Conservation (phyloP, 2,113 vertebrate genomes). For the Cyanoderma ruficeps region DNA sequence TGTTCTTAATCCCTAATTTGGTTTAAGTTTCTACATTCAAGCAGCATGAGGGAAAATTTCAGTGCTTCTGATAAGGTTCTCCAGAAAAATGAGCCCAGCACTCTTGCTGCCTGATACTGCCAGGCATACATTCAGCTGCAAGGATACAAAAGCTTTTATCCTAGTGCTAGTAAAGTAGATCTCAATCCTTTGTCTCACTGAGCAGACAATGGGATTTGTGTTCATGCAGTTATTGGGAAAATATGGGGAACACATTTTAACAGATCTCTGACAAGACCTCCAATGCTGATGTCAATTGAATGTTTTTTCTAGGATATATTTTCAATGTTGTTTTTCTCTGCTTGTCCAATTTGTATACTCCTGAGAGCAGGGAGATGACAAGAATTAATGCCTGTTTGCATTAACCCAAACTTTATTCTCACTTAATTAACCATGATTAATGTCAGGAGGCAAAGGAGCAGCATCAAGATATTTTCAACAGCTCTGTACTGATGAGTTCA, state of each 20-base stretch:
- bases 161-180: not conserved
- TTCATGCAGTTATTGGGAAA: not conserved
- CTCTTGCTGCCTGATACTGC: not conserved
- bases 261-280: conserved; percentile 10
- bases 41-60: not conserved
- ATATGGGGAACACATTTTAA: not conserved
- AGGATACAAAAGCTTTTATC: not conserved
- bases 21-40: not conserved
- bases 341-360: conserved; percentile 3
- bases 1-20: not conserved
- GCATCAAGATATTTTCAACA: conserved; percentile 45
- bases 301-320: not conserved
- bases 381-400: conserved; percentile 48
- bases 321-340: not conserved
- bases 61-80: not conserved
- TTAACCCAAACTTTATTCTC: not conserved
- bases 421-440: conserved; percentile 50
- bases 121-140: not conserved
- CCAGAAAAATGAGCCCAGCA: not conserved
- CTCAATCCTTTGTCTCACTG: not conserved
- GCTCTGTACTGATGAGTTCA: conserved; percentile 13
- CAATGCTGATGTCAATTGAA: not conserved
- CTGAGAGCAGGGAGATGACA: not conserved
- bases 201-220: not conserved
- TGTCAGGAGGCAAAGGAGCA: conserved; percentile 31